A percentile compares a stretch with the other conserved stretches of the same genome.
phyloP scores from a whole-genome alignment of 2,797 vertebrate genomes.

The Esox lucius region DNA sequence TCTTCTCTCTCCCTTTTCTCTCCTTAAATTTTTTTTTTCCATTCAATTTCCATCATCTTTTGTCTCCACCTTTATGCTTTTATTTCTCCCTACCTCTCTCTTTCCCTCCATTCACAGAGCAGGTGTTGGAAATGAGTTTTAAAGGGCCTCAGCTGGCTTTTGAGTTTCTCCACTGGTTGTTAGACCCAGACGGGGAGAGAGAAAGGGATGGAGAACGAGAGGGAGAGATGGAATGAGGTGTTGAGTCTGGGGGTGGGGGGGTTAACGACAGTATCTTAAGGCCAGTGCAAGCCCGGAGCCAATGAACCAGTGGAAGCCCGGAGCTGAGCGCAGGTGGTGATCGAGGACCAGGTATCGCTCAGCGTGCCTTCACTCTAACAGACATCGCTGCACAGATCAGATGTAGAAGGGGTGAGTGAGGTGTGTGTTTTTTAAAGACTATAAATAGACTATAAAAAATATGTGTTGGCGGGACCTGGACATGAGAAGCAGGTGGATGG shows the following conservation, averaged over 20 bases:
- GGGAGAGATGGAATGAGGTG: neutral
- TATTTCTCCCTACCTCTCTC: neutral
- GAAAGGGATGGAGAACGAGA: conserved; percentile 11
- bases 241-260: neutral
- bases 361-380: conserved; percentile 32
- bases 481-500: conserved; percentile 9
- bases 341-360: too few relatives aligned
- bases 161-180: neutral
- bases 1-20: conserved; percentile 20
- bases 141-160: neutral
- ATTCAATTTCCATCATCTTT: conserved; percentile 1
- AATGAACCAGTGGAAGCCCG: neutral
- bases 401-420: conserved; percentile 29
- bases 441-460: too few relatives aligned
- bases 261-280: conserved; percentile 24
- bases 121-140: conserved; percentile 1
- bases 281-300: conserved; percentile 24
- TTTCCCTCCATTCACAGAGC: neutral
- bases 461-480: neutral
- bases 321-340: neutral
- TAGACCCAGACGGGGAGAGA: neutral
- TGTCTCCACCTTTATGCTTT: neutral
- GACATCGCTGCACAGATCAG: conserved; percentile 25
- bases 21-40: neutral
- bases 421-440: conserved; percentile 5